phyloP scores from a whole-genome alignment of 2,797 vertebrate genomes.

The Molossus alvarezi region DNA sequence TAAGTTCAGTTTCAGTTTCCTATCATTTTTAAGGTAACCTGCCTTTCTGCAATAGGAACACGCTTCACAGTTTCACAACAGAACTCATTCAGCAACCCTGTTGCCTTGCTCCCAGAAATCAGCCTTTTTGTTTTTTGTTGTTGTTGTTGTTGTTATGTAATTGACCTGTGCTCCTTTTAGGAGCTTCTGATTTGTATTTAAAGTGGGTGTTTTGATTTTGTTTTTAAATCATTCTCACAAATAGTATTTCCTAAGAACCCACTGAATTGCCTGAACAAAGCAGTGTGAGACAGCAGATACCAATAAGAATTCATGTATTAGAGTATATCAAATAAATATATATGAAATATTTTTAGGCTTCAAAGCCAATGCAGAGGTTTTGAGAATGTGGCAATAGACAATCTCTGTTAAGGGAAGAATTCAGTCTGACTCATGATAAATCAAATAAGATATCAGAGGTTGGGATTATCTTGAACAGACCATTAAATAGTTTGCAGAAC shows the following conservation, averaged over 20 bases:
- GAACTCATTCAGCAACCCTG: too few species aligned
- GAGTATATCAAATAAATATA: slow-evolving; percentile 50
- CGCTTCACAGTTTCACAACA: too few species aligned
- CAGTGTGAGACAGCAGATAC: neutral
- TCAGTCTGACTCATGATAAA: neutral
- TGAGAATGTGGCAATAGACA: neutral
- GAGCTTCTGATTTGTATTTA: too few species aligned
- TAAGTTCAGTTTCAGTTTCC: too few species aligned
- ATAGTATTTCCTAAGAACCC: neutral
- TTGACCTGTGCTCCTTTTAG: too few species aligned
- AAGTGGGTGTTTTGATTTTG: neutral
- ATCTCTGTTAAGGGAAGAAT: neutral
- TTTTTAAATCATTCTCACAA: neutral
- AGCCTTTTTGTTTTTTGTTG: too few species aligned
- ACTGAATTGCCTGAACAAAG: slow-evolving; percentile 3
- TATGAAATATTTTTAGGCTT: slow-evolving; percentile 39
- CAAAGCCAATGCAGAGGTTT: slow-evolving; percentile 56
- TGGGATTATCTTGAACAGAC: neutral
- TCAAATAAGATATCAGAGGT: slow-evolving; percentile 26
- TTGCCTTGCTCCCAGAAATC: too few species aligned
- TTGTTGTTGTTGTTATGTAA: too few species aligned
- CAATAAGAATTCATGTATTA: slow-evolving; percentile 73
- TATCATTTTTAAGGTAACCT: too few species aligned
- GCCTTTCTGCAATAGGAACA: too few species aligned
- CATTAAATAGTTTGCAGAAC: slow-evolving; percentile 70